These are phyloP conservation scores for Sebastes schlegelii DNA, from an alignment of 2,113 vertebrate species.

Conservation along the genomic window DNA sequence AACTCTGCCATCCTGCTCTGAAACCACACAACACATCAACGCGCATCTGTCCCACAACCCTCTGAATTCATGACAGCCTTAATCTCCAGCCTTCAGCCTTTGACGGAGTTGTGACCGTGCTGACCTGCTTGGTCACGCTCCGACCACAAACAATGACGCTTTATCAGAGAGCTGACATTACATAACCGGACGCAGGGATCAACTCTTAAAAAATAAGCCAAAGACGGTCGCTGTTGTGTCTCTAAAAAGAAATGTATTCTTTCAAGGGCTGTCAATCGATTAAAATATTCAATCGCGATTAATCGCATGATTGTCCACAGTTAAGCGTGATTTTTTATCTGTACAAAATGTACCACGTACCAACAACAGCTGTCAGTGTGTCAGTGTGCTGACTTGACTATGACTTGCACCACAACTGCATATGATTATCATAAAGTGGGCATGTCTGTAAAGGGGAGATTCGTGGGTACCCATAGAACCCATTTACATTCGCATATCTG, in stretches of 20 bases:
- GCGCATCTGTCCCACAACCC: constrained; percentile 40
- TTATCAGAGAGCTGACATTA: constrained; percentile 35
- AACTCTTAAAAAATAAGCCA: constrained; percentile 17
- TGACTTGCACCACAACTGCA: too few species aligned
- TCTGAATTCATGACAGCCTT: neutral
- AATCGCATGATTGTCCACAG: too few species aligned
- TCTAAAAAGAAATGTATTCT: neutral
- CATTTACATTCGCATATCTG: too few species aligned
- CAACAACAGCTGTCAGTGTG: too few species aligned
- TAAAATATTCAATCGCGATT: too few species aligned
- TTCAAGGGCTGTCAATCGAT: too few species aligned
- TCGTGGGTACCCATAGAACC: too few species aligned
- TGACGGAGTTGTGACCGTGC: constrained; percentile 49
- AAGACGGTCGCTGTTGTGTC: neutral
- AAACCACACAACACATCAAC: constrained; percentile 46
- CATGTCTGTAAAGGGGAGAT: too few species aligned
- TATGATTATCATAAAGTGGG: too few species aligned
- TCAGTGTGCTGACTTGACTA: too few species aligned
- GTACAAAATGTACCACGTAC: too few species aligned
- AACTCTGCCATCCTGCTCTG: neutral
- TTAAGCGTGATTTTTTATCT: too few species aligned
- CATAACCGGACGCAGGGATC: constrained; percentile 1
- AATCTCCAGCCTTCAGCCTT: constrained; percentile 63
- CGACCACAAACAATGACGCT: constrained; percentile 32
- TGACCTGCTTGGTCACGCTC: constrained; percentile 51